Evolutionary conservation across 2,888 invertebrate species (phyloP).

Genomic region (Eupithecia vulgata): DNA sequence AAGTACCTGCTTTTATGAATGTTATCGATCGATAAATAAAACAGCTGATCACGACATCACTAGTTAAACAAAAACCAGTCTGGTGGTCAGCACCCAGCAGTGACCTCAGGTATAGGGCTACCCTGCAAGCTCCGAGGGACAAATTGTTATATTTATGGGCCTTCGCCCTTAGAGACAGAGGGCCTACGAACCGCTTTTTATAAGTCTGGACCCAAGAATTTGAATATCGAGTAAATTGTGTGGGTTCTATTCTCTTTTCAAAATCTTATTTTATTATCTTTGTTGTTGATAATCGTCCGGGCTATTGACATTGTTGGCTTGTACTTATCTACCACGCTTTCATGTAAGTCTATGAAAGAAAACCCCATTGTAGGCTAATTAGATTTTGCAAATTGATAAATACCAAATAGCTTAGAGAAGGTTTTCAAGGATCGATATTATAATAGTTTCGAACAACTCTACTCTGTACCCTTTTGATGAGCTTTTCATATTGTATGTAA

Average conservation of each 20-base stretch:
- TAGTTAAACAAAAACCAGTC: slow-evolving; percentile 72
- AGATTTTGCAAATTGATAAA: neutral
- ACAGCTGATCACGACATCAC: slow-evolving; percentile 57
- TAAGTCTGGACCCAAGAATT: slow-evolving; percentile 32
- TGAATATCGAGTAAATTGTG: slow-evolving; percentile 9
- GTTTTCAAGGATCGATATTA: neutral
- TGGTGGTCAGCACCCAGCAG: slow-evolving; percentile 57
- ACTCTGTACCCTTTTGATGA: neutral
- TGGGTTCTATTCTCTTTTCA: neutral
- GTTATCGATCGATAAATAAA: slow-evolving; percentile 29
- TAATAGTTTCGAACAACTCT: neutral
- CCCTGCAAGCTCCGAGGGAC: slow-evolving; percentile 43
- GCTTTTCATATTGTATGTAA: neutral
- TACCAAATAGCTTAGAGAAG: neutral
- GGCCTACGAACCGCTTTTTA: slow-evolving; percentile 33
- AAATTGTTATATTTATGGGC: slow-evolving; percentile 55
- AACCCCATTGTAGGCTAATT: neutral
- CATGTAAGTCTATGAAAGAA: too few species aligned
- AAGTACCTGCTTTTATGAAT: neutral
- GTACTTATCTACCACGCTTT: neutral
- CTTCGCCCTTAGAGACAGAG: slow-evolving; percentile 38
- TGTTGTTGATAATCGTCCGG: neutral
- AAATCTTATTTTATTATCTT: neutral
- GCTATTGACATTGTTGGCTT: neutral
- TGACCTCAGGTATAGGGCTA: slow-evolving; percentile 69